A percentile compares a stretch with the other conserved stretches of the same genome.
Conservation (phyloP, 2,888 invertebrate species). For the Coleophora deauratella region DNA sequence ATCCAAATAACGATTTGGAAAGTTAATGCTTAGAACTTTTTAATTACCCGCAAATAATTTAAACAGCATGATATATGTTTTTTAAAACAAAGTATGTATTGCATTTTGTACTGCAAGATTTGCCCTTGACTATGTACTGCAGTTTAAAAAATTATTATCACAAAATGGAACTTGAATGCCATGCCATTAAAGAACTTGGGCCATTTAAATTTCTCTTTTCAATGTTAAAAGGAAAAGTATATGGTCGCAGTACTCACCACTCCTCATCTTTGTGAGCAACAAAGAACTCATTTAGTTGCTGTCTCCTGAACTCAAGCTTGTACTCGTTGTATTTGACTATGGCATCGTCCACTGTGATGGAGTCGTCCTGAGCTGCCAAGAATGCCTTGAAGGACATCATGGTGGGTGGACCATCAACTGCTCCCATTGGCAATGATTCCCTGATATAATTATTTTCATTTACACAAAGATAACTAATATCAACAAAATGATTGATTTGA, state of each 20-base stretch:
- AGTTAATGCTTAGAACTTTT: conserved; percentile 59
- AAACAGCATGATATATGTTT: conserved; percentile 24
- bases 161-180: too few species aligned
- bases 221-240: neutral
- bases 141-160: too few species aligned
- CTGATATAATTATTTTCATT: conserved; percentile 34
- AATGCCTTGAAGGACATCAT: conserved; percentile 99
- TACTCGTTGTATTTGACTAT: conserved; percentile 98
- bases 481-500: too few species aligned
- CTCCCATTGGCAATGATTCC: conserved; percentile 66
- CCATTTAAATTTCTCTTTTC: neutral
- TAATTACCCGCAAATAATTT: conserved; percentile 53
- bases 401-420: conserved; percentile 86
- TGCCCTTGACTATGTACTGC: too few species aligned
- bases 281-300: conserved; percentile 98
- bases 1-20: neutral
- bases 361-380: conserved; percentile 96
- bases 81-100: too few species aligned
- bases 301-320: conserved; percentile 96
- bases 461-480: too few species aligned
- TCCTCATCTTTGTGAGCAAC: conserved; percentile 99
- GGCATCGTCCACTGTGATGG: conserved; percentile 97
- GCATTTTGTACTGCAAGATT: too few species aligned
- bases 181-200: neutral
- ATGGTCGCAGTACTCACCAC: conserved; percentile 83